Conservation (phyloP, 2,113 vertebrate species). For the Astur gentilis region DNA sequence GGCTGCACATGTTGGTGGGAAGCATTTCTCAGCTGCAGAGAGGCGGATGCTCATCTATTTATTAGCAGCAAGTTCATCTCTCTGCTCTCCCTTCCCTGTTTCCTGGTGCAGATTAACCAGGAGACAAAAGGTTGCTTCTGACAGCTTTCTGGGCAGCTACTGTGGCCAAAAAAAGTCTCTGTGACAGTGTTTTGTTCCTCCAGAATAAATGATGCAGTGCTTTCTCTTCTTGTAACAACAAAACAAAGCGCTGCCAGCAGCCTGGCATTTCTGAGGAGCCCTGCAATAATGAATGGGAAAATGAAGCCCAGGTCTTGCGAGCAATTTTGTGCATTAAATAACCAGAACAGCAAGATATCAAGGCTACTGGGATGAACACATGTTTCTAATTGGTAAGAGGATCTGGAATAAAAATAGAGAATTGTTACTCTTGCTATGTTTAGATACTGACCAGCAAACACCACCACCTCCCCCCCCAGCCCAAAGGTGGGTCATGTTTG, state of each 20-base stretch:
- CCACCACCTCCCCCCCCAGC: no score
- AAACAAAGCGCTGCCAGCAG: background rate
- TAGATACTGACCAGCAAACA: background rate
- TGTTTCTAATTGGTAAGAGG: background rate
- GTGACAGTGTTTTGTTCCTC: background rate
- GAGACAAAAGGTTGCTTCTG: background rate
- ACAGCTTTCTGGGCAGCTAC: background rate
- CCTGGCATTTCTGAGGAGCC: background rate
- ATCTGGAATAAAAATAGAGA: background rate
- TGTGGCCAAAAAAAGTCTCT: background rate
- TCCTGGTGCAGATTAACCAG: background rate
- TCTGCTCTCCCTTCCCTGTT: background rate
- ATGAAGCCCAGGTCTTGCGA: background rate
- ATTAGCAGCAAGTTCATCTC: background rate
- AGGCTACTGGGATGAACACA: background rate
- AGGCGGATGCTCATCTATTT: background rate
- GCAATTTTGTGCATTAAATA: background rate
- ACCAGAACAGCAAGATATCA: background rate
- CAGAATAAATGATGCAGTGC: background rate
- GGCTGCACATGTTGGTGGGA: background rate
- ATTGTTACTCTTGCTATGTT: background rate
- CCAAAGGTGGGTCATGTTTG: background rate
- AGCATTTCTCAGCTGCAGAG: conserved; percentile 8
- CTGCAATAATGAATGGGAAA: background rate
- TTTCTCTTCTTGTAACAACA: background rate